These are phyloP conservation scores for Mimachlamys varia DNA, from an alignment of 2,888 invertebrate genomes.

Conservation along the genomic window DNA sequence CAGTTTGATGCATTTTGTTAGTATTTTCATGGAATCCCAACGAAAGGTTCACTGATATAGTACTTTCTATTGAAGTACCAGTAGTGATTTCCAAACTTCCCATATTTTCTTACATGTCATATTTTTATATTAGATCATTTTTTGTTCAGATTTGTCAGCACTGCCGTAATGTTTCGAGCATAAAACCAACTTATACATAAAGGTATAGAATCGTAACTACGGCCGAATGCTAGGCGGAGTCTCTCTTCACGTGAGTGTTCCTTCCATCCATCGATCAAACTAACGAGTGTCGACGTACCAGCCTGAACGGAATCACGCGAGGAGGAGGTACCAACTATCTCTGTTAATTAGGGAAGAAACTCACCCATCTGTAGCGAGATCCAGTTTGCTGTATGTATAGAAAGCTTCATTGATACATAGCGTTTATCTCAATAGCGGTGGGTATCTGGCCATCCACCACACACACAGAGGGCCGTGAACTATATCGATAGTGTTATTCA, in stretches of 20 bases:
- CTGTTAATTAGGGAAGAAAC: constrained; percentile 23
- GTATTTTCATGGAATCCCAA: constrained; percentile 1
- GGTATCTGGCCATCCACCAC: not conserved
- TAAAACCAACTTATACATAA: not conserved
- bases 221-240: constrained; percentile 21
- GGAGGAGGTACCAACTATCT: constrained; percentile 18
- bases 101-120: constrained; percentile 8
- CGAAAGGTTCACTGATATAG: not conserved
- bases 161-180: not conserved
- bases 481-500: not conserved
- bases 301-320: constrained; percentile 3
- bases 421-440: constrained; percentile 25
- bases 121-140: not conserved
- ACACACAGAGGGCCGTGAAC: not conserved
- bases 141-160: constrained; percentile 5
- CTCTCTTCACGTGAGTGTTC: constrained; percentile 21
- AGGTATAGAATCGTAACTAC: not conserved
- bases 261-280: constrained; percentile 14
- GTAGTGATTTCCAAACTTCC: constrained; percentile 16
- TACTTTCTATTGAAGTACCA: not conserved
- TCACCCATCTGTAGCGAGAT: constrained; percentile 29
- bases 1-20: not conserved
- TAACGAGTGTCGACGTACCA: constrained; percentile 34
- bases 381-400: not conserved
- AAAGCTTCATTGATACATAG: not conserved